Evolutionary conservation across 2,797 vertebrate species (phyloP).

Genomic region (Coregonus ussuriensis): DNA sequence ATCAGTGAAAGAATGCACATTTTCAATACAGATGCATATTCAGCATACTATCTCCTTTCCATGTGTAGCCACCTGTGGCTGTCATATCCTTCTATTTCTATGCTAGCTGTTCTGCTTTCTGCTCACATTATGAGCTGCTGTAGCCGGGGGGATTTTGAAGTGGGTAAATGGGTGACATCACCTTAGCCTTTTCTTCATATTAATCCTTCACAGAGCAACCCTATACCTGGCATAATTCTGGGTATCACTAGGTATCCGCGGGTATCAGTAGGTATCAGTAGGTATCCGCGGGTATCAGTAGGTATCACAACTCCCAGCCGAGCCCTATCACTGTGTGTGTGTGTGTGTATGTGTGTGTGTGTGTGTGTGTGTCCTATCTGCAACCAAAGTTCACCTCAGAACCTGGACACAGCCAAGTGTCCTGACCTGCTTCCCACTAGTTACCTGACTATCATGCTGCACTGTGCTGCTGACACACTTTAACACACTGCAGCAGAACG

Average conservation of each 20-base stretch:
- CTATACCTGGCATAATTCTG: too few relatives aligned
- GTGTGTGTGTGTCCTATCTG: too few relatives aligned
- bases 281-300: not conserved
- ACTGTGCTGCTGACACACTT: constrained; percentile 6
- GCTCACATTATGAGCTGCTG: not conserved
- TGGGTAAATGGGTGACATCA: not conserved
- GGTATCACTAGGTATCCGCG: too few relatives aligned
- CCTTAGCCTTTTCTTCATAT: not conserved
- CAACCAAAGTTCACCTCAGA: constrained; percentile 9
- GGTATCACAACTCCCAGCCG: not conserved
- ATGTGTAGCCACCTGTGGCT: not conserved
- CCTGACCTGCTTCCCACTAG: not conserved
- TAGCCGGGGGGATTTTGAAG: not conserved
- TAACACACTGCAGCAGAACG: constrained; percentile 5
- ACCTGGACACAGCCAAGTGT: not conserved
- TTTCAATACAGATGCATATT: not conserved
- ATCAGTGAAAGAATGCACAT: not conserved
- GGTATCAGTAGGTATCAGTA: not conserved
- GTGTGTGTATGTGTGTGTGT: too few relatives aligned
- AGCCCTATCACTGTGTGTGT: too few relatives aligned
- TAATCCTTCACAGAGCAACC: not conserved
- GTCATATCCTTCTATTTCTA: not conserved
- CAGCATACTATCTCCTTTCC: not conserved
- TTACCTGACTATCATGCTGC: not conserved
- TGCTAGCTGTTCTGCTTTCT: not conserved